Conservation (phyloP, 2,888 invertebrate genomes). For the Hydroisotoma schaefferi region DNA sequence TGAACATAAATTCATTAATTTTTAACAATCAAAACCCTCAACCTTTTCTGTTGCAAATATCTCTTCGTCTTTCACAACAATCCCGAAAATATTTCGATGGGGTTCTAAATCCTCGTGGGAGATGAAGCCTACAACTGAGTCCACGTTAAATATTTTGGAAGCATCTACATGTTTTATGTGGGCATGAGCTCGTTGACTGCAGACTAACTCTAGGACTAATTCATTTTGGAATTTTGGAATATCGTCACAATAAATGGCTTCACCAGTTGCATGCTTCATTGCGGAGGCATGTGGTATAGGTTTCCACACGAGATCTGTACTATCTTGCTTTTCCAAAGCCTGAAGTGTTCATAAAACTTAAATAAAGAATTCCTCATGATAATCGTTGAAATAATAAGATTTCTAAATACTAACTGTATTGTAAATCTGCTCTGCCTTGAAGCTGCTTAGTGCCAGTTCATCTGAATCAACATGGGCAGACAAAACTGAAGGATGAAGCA, state of each 20-base stretch:
- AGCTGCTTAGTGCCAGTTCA: slow-evolving; percentile 18
- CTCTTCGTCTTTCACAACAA: slow-evolving; percentile 42
- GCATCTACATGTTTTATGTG: slow-evolving; percentile 72
- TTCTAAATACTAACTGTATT: not conserved
- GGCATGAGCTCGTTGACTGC: slow-evolving; percentile 78
- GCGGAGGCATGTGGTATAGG: slow-evolving; percentile 79
- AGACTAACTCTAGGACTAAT: slow-evolving; percentile 72
- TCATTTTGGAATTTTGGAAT: slow-evolving; percentile 73
- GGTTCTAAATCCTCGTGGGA: slow-evolving; percentile 61
- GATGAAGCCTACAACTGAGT: slow-evolving; percentile 77
- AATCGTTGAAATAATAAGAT: not conserved
- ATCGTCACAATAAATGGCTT: slow-evolving; percentile 75
- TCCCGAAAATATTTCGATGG: slow-evolving; percentile 34
- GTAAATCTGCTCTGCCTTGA: slow-evolving; percentile 1
- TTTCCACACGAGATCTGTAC: slow-evolving; percentile 72
- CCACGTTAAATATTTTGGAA: slow-evolving; percentile 65
- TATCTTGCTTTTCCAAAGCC: slow-evolving; percentile 55
- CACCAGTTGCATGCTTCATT: slow-evolving; percentile 72
- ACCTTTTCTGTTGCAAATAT: slow-evolving; percentile 44
- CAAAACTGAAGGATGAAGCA: slow-evolving; percentile 19
- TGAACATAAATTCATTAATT: not conserved
- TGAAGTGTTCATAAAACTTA: not conserved
- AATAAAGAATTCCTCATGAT: not conserved
- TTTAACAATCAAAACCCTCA: not conserved
- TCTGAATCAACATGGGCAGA: slow-evolving; percentile 14